Conservation (phyloP, 2,888 invertebrate species). For the Calameuta pallipes region DNA sequence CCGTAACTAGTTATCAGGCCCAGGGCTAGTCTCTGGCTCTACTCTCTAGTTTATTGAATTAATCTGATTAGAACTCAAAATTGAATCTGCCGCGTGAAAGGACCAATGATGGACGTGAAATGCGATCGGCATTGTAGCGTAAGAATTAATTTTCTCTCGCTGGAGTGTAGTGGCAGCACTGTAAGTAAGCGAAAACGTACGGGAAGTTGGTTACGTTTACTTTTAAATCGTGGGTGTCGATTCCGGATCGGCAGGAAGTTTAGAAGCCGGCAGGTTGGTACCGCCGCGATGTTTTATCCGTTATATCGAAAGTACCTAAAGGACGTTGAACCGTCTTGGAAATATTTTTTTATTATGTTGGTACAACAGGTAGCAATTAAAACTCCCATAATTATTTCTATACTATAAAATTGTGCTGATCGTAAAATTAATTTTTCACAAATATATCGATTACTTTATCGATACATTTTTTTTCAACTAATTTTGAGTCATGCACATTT, state of each 20-base stretch:
- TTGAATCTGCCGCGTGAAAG: conserved; percentile 6
- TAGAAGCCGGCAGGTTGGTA: not conserved
- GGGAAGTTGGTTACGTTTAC: too few relatives aligned
- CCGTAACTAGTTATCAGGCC: too few relatives aligned
- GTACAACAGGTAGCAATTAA: too few relatives aligned
- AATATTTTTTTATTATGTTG: not conserved
- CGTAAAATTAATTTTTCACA: too few relatives aligned
- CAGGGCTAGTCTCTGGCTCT: too few relatives aligned
- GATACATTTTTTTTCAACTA: too few relatives aligned
- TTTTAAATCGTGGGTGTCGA: conserved; percentile 3
- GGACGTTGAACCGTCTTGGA: not conserved
- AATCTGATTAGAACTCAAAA: conserved; percentile 4
- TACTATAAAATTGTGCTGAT: too few relatives aligned
- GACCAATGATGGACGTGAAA: not conserved
- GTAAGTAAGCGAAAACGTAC: too few relatives aligned
- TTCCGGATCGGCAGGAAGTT: not conserved
- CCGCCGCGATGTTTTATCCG: not conserved
- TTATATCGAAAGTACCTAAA: not conserved
- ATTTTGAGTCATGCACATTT: too few relatives aligned
- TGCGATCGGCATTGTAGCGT: conserved; percentile 5
- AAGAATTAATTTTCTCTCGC: conserved; percentile 2
- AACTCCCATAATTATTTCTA: too few relatives aligned
- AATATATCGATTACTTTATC: too few relatives aligned
- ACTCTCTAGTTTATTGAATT: not conserved
- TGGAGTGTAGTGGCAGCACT: not conserved